These are phyloP conservation scores for Ephydatia muelleri DNA, from an alignment of 37 sponge, comb jelly and placozoan genomes.

Conservation along the genomic window DNA sequence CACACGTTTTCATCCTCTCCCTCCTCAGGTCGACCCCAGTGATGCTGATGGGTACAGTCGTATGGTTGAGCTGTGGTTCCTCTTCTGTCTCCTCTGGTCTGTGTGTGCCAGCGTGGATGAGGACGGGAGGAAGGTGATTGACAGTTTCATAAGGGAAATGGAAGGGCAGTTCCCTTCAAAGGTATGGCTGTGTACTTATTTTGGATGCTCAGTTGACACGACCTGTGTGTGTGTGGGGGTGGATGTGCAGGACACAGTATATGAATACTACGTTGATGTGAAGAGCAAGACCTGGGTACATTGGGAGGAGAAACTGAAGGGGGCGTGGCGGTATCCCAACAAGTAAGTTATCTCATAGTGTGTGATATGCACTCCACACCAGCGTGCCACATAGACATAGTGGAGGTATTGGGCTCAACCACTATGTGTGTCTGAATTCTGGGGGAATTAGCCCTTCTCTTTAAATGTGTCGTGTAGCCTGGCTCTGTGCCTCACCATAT, in stretches of 20 bases:
- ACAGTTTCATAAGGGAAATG: constrained; percentile 92
- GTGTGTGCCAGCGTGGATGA: constrained; percentile 95
- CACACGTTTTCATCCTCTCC: neutral
- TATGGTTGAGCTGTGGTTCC: constrained; percentile 97
- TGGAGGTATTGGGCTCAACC: too few species aligned
- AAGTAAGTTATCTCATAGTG: constrained; percentile 47
- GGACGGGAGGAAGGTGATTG: constrained; percentile 92
- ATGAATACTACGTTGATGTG: constrained; percentile 95
- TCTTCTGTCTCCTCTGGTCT: constrained; percentile 96
- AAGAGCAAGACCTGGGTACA: constrained; percentile 89
- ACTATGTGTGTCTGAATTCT: too few species aligned
- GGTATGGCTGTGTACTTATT: constrained; percentile 14
- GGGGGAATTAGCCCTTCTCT: too few species aligned
- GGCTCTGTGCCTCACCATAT: too few species aligned
- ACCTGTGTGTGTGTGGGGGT: neutral
- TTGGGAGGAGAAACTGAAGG: constrained; percentile 97
- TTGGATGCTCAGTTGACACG: neutral
- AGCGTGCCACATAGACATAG: too few species aligned
- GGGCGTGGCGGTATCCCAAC: constrained; percentile 85
- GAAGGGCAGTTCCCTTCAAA: constrained; percentile 96
- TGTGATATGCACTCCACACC: neutral
- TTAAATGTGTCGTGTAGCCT: too few species aligned
- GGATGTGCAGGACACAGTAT: constrained; percentile 80
- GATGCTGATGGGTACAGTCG: constrained; percentile 83
- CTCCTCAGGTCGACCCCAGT: constrained; percentile 78